These are phyloP conservation scores for Xestia c-nigrum DNA, from an alignment of 2,888 invertebrate genomes.

Conservation along the genomic window DNA sequence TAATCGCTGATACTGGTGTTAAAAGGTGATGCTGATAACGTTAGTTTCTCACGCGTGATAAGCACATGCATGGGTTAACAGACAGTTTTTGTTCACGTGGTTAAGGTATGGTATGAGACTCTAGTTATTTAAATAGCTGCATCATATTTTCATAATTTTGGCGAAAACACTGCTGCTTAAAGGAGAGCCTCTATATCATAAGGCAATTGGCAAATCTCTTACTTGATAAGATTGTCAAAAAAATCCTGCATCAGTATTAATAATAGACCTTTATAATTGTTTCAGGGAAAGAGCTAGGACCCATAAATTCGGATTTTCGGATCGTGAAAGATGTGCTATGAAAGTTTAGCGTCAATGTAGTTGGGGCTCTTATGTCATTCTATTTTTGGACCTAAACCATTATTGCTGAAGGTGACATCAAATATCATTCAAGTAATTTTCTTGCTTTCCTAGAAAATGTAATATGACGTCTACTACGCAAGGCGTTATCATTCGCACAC, in stretches of 20 bases:
- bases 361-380: not conserved
- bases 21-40: slow-evolving; percentile 65
- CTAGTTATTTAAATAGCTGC: not conserved
- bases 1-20: slow-evolving; percentile 65
- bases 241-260: not conserved
- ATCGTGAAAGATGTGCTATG: slow-evolving; percentile 6
- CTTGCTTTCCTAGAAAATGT: slow-evolving; percentile 20
- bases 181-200: not conserved
- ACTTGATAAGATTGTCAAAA: not conserved
- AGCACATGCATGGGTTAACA: slow-evolving; percentile 55
- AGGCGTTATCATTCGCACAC: slow-evolving; percentile 26
- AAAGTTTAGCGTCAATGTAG: slow-evolving; percentile 1
- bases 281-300: not conserved
- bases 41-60: slow-evolving; percentile 66
- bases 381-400: slow-evolving; percentile 19
- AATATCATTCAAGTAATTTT: slow-evolving; percentile 25
- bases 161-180: not conserved
- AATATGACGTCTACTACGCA: slow-evolving; percentile 16
- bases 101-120: not conserved
- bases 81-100: slow-evolving; percentile 36
- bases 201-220: not conserved
- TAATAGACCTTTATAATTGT: not conserved
- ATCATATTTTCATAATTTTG: not conserved
- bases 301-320: not conserved
- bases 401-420: slow-evolving; percentile 48